A percentile compares a stretch with the other conserved stretches of the same genome.
Evolutionary conservation across 2,888 invertebrate genomes (phyloP).

Genomic region (Campoplex nolae): DNA sequence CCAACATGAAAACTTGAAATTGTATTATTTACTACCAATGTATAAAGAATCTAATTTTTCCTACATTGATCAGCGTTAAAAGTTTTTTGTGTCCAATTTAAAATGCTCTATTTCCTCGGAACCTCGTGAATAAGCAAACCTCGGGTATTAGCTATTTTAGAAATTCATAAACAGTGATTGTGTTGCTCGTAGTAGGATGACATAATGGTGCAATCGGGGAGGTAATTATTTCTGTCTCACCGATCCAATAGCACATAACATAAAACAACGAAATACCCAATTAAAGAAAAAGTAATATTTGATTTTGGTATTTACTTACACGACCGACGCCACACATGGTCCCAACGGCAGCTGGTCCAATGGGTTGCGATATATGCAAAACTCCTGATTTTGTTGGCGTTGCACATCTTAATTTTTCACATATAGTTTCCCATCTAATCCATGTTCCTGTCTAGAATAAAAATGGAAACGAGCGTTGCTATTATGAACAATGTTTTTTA

Average conservation of each 20-base stretch:
- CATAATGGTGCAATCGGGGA: background rate
- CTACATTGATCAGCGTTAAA: background rate
- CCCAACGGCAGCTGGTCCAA: background rate
- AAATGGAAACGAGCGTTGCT: background rate
- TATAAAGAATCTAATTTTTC: too few relatives aligned
- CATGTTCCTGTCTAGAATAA: background rate
- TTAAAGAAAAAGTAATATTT: background rate
- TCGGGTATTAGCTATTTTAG: background rate
- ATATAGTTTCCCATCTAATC: background rate
- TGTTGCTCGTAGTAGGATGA: background rate
- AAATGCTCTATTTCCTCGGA: background rate
- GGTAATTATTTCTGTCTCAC: background rate
- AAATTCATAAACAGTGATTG: background rate
- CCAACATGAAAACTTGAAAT: too few relatives aligned
- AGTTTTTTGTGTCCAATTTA: background rate
- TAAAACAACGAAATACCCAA: background rate
- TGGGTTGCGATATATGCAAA: background rate
- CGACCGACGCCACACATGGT: constrained; percentile 11
- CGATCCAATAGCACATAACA: background rate
- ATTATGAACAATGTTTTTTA: background rate
- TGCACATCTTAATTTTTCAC: background rate
- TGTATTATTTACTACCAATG: too few relatives aligned
- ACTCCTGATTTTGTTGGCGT: background rate
- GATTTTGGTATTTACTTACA: background rate
- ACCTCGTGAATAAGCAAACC: background rate